Evolutionary conservation across 23 tunicate species (phyloP).

Genomic region (Phallusia fumigata): DNA sequence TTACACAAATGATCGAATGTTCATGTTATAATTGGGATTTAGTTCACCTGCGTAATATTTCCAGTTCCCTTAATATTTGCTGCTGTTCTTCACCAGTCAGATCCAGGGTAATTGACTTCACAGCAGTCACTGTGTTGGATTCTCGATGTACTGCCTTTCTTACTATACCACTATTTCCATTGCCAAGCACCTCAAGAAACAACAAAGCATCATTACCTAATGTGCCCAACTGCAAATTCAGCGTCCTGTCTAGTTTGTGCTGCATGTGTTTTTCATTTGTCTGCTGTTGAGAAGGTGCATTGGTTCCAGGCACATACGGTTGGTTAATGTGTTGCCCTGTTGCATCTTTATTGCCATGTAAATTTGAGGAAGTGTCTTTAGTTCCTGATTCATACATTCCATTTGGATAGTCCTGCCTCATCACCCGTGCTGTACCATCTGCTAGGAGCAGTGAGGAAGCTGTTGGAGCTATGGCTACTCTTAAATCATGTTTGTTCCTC

Average conservation of each 20-base stretch:
- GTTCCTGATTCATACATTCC: background rate
- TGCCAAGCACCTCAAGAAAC: conserved; percentile 70
- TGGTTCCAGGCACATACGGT: background rate
- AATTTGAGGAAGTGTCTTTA: background rate
- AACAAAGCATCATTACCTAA: conserved; percentile 42
- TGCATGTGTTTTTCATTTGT: background rate
- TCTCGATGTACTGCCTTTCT: conserved; percentile 66
- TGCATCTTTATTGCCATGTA: background rate
- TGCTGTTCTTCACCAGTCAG: conserved; percentile 89
- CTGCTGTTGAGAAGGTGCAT: background rate
- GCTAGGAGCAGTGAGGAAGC: conserved; percentile 43
- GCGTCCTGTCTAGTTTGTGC: background rate
- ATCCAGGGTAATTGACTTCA: conserved; percentile 81
- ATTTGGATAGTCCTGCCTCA: background rate
- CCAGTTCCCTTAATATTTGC: conserved; percentile 63
- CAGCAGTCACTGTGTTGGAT: conserved; percentile 58
- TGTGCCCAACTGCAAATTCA: conserved; percentile 35
- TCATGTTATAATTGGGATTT: too few relatives aligned
- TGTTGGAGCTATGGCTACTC: conserved; percentile 75
- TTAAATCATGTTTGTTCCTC: conserved; percentile 65
- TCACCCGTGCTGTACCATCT: background rate
- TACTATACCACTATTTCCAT: conserved; percentile 94
- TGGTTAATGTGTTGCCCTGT: background rate
- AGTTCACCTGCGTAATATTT: conserved; percentile 56
- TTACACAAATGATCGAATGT: too few relatives aligned